These are phyloP conservation scores for Neodiprion virginianus DNA, from an alignment of 1,140 invertebrate genomes.

Conservation along the genomic window DNA sequence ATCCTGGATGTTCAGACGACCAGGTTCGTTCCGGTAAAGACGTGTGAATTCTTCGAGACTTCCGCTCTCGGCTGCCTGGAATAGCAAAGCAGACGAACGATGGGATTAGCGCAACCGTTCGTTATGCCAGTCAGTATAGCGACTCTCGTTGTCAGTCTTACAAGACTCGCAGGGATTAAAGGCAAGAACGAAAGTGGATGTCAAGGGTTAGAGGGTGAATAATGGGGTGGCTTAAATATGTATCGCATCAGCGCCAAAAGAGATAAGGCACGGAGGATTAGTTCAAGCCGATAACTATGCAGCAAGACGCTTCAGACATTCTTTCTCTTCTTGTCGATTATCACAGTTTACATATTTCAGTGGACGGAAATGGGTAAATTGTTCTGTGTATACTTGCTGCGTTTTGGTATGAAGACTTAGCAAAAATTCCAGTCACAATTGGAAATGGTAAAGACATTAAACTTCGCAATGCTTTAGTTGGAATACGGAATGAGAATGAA, in stretches of 20 bases:
- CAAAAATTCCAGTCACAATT: no score
- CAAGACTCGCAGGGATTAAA: no score
- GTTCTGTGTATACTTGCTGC: neutral
- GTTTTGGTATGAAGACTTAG: neutral
- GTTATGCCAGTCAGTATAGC: no score
- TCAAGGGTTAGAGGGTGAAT: no score
- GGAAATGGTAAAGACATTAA: no score
- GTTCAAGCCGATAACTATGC: no score
- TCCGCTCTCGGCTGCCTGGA: constrained; percentile 81
- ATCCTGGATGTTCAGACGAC: constrained; percentile 73
- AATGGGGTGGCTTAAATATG: no score
- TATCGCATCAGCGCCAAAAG: no score
- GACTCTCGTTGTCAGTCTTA: no score
- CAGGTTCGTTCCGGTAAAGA: constrained; percentile 72
- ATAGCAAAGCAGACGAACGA: neutral
- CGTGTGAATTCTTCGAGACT: constrained; percentile 80
- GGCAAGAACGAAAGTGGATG: no score
- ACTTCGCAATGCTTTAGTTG: neutral
- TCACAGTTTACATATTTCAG: neutral
- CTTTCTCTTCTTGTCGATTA: neutral
- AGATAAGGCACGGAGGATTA: no score
- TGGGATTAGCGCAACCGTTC: no score
- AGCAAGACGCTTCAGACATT: neutral
- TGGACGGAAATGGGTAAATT: neutral
- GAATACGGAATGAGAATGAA: neutral